Conservation (phyloP, 2,113 vertebrate species). For the Haliaeetus leucogaster region DNA sequence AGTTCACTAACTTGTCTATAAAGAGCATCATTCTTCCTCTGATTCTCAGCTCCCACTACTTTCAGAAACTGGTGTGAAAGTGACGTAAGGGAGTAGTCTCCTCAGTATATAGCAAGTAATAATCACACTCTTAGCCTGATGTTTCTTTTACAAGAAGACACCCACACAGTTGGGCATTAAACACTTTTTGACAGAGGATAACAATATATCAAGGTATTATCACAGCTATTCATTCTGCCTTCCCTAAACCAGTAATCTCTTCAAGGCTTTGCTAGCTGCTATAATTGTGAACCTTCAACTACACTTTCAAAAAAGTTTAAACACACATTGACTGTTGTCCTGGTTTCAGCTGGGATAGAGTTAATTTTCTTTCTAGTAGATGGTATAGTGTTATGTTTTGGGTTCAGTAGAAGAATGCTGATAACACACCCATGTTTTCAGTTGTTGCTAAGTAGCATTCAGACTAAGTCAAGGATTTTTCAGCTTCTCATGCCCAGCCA, state of each 20-base stretch:
- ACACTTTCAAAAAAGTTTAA: not conserved
- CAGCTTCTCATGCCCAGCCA: too few species aligned
- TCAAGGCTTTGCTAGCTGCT: not conserved
- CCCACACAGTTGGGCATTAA: not conserved
- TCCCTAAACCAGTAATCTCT: not conserved
- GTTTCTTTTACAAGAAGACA: not conserved
- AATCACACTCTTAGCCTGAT: not conserved
- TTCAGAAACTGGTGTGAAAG: not conserved
- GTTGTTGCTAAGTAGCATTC: too few species aligned
- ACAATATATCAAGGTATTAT: not conserved
- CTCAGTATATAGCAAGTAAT: not conserved
- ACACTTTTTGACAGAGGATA: not conserved
- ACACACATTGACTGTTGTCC: not conserved
- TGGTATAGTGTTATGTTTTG: too few species aligned
- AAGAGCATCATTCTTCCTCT: not conserved
- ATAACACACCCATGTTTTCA: too few species aligned
- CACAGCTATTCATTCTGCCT: not conserved
- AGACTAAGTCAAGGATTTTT: too few species aligned
- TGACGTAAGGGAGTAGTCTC: not conserved
- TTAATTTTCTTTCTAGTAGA: too few species aligned
- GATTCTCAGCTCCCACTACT: not conserved
- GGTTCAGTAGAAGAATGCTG: too few species aligned
- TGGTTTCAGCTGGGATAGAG: too few species aligned
- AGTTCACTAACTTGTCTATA: not conserved
- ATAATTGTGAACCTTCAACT: not conserved